Base-by-base conservation (phyloP, 2,113 vertebrate species). In the Cinclus cinclus region DNA sequence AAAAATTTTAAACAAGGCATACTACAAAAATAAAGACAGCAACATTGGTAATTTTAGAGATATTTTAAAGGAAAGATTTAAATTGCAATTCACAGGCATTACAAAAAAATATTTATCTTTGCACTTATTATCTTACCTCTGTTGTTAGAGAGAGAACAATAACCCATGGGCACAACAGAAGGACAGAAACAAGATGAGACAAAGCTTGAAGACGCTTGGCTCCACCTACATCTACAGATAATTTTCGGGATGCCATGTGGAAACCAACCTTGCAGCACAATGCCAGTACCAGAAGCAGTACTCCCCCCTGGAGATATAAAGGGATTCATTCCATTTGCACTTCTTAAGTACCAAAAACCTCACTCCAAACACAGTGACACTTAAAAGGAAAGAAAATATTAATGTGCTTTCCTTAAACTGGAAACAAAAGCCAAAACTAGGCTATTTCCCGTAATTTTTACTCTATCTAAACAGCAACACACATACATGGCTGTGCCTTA, bases 261-360 rank as follows among this genome's bases (percentile, higher is more conserved):
- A 99, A 99, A 87, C 98, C 99, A 97, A 99, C 99, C 96, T 99
- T 99, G 95, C 99, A 98, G 92, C 98, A 99, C 91, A 99, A 97
- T 21, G 99, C 98, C 83, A 98, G 96, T 90, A 99, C 99, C 81
- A 99, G 98, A 95, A 99, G 97, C 77, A 99, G 98, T 21, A 99
- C 99, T 75, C 99, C 99, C 70, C 99, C 99, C 99, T 99, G 92
- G 52, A 86, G 97, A 37, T 55, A 89, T 13, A 97, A 44, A 65
- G 19, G 64, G 30, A 89, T 74, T 30, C 6, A 89, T 74, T 30
- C 6, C 1, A 1, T 89, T 15, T 85, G 21, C 15, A 39, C 37
- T 39, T 63, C 27, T 52, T 25, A 44, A 73, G 22, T 73, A 44
- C 4, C 70, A 71, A 89, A 46, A 52, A 50, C 24, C 15, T 68